These are phyloP conservation scores for Xerus inauris DNA, from an alignment of 2,113 vertebrate genomes.

Conservation along the genomic window DNA sequence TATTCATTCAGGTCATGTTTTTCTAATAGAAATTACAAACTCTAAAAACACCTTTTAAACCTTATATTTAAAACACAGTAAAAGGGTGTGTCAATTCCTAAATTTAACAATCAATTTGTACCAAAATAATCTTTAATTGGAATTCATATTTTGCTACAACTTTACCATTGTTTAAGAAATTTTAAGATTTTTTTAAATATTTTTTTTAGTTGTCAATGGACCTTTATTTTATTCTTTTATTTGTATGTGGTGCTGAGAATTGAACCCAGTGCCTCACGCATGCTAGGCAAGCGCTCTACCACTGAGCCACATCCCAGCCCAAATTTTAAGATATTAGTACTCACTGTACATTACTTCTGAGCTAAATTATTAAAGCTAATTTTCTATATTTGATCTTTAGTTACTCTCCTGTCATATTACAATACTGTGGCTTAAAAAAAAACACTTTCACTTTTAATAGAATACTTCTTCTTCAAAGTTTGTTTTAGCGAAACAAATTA, in stretches of 20 bases:
- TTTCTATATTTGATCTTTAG: neutral
- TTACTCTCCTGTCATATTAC: neutral
- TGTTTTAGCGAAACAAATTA: neutral
- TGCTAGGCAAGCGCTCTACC: too few relatives aligned
- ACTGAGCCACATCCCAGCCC: too few relatives aligned
- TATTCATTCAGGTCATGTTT: slow-evolving; percentile 61
- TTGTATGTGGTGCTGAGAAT: too few relatives aligned
- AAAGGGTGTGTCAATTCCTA: slow-evolving; percentile 21
- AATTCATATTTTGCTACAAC: neutral
- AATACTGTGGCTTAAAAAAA: neutral
- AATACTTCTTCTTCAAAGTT: slow-evolving; percentile 58
- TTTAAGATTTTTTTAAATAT: too few relatives aligned
- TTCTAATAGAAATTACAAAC: slow-evolving; percentile 53
- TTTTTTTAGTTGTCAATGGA: too few relatives aligned
- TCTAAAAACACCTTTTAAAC: slow-evolving; percentile 58
- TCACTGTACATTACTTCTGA: slow-evolving; percentile 7
- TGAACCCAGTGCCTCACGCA: too few relatives aligned
- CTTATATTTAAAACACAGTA: slow-evolving; percentile 37
- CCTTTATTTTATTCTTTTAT: too few relatives aligned
- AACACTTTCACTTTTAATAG: slow-evolving; percentile 54
- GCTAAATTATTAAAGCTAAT: slow-evolving; percentile 35
- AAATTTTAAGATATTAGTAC: slow-evolving; percentile 40
- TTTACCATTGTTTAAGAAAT: slow-evolving; percentile 34
- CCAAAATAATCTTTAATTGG: slow-evolving; percentile 28
- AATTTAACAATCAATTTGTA: neutral